phyloP scores from a whole-genome alignment of 2,113 vertebrate genomes.

The Cheirogaleus medius region DNA sequence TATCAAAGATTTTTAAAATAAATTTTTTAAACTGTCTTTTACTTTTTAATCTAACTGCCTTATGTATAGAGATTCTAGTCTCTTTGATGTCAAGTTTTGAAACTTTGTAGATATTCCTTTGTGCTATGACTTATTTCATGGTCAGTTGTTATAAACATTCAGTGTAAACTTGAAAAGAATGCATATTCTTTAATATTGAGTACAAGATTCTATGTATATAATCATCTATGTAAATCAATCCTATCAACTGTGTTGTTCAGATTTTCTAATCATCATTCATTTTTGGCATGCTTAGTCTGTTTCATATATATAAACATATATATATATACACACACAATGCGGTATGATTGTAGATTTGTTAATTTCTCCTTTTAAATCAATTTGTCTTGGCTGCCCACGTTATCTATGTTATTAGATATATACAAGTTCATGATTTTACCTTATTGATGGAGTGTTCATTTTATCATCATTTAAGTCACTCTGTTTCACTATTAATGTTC shows the following conservation, averaged over 20 bases:
- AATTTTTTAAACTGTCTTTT: background rate
- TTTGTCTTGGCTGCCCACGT: background rate
- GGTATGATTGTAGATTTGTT: background rate
- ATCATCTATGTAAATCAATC: background rate
- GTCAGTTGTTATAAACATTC: slow-evolving; percentile 11
- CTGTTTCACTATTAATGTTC: background rate
- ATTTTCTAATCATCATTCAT: background rate
- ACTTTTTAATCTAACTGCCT: background rate
- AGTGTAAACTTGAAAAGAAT: background rate
- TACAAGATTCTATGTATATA: background rate
- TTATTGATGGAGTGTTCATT: background rate
- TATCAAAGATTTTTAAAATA: background rate
- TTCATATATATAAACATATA: slow-evolving; percentile 5
- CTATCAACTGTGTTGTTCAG: background rate
- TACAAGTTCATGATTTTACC: background rate
- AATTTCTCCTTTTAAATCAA: background rate
- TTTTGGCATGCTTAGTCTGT: background rate
- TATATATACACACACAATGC: background rate
- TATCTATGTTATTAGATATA: background rate
- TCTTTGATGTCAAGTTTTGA: background rate
- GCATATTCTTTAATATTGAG: background rate
- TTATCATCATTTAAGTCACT: background rate
- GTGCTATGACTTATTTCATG: background rate
- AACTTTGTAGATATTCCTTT: background rate
- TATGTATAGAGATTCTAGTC: background rate